A percentile compares a stretch with the other conserved stretches of the same genome.
Conservation (phyloP, 2,797 vertebrate species). For the Pogonophryne albipinna region DNA sequence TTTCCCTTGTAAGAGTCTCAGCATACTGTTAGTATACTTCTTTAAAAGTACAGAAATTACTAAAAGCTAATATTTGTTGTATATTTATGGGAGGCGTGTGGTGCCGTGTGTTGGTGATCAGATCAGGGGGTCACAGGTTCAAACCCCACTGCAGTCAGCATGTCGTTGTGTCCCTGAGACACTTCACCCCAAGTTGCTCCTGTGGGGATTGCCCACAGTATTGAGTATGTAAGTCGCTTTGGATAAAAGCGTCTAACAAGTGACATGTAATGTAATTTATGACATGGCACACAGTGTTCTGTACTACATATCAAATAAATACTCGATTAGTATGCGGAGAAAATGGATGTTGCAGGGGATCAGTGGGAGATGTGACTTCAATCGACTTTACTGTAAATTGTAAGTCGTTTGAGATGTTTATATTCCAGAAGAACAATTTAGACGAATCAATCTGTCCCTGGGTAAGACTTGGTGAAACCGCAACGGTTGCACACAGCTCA, state of each 20-base stretch:
- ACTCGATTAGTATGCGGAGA: not conserved
- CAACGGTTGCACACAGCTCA: constrained; percentile 11
- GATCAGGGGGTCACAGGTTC: no score
- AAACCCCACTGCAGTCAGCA: no score
- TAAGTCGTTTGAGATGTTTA: constrained; percentile 6
- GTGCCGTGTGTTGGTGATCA: no score
- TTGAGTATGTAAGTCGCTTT: no score
- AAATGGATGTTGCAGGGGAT: not conserved
- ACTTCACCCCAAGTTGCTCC: no score
- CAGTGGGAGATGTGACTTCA: constrained; percentile 1
- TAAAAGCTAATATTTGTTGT: not conserved
- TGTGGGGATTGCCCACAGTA: no score
- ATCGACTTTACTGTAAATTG: constrained; percentile 6
- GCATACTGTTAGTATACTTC: constrained; percentile 6
- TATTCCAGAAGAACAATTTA: constrained; percentile 13
- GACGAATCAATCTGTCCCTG: constrained; percentile 9
- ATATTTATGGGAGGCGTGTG: not conserved
- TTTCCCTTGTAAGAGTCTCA: constrained; percentile 6
- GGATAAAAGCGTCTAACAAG: no score
- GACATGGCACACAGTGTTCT: not conserved
- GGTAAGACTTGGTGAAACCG: constrained; percentile 33
- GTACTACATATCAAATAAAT: not conserved
- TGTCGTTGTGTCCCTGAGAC: no score
- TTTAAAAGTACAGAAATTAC: constrained; percentile 1
- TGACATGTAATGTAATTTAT: not conserved